Percentiles rank a stretch among this genome's conserved stretches.
These are phyloP conservation scores for Augiades crinisus DNA, from an alignment of 2,888 invertebrate species.

Conservation along the genomic window DNA sequence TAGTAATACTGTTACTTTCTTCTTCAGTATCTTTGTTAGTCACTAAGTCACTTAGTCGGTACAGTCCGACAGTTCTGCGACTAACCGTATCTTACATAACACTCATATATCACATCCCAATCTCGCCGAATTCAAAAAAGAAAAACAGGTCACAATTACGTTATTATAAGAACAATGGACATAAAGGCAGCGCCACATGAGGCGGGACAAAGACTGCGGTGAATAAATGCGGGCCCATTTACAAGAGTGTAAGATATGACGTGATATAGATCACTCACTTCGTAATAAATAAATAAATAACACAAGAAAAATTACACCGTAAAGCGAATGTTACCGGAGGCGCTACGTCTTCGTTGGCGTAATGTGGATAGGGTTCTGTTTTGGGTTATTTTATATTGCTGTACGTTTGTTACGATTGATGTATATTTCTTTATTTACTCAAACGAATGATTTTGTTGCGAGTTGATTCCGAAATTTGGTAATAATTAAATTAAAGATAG, in stretches of 20 bases:
- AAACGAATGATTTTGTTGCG: too few relatives aligned
- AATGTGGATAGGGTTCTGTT: conserved; percentile 45
- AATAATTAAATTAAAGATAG: too few relatives aligned
- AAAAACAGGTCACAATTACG: conserved; percentile 26
- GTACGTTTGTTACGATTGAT: too few relatives aligned
- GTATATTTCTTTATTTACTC: too few relatives aligned
- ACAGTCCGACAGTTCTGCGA: too few relatives aligned
- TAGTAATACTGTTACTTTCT: too few relatives aligned
- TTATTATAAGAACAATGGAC: conserved; percentile 41
- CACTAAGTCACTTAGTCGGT: too few relatives aligned
- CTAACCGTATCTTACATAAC: too few relatives aligned
- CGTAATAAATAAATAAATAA: conserved; percentile 82
- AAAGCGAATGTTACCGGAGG: conserved; percentile 81
- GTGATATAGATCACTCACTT: conserved; percentile 80
- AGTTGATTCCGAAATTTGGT: too few relatives aligned
- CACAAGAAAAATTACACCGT: conserved; percentile 81
- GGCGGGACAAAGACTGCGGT: conserved; percentile 42
- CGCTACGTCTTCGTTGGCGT: conserved; percentile 48
- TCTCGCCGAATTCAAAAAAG: conserved; percentile 28
- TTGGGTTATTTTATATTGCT: background rate
- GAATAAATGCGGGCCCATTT: conserved; percentile 76
- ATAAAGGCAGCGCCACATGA: conserved; percentile 40
- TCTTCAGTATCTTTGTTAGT: too few relatives aligned
- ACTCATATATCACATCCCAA: conserved; percentile 27
- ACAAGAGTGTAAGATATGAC: conserved; percentile 81